phyloP scores from a whole-genome alignment of 1,140 invertebrate species.

The Octopus bimaculoides region DNA sequence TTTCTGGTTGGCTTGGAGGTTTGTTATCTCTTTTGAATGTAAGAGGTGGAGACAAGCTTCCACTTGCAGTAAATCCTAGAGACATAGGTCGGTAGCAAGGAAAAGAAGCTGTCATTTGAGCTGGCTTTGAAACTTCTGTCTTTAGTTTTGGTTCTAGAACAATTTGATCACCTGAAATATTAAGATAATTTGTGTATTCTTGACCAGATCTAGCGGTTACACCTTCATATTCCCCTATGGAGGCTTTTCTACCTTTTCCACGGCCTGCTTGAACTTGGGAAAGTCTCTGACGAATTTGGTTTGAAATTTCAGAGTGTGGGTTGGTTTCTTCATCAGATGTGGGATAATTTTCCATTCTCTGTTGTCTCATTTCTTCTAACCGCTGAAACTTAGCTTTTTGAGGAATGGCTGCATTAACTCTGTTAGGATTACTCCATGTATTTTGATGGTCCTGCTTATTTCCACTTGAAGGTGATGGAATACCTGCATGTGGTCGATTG shows the following conservation, averaged over 20 bases:
- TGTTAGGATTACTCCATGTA: conserved; percentile 7
- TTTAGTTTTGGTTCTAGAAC: background rate
- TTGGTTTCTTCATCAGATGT: conserved; percentile 50
- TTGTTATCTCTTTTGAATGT: conserved; percentile 2
- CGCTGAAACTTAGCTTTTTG: conserved; percentile 43
- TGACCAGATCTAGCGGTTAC: background rate
- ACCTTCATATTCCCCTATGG: background rate
- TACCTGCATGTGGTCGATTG: background rate
- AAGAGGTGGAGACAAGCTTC: background rate
- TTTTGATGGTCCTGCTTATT: background rate
- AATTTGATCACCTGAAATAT: background rate
- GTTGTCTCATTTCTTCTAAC: conserved; percentile 46
- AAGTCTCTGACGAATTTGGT: conserved; percentile 1
- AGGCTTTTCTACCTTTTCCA: background rate
- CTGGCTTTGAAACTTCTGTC: background rate
- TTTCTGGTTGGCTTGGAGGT: background rate
- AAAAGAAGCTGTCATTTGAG: background rate
- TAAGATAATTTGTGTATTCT: conserved; percentile 1
- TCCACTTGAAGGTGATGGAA: background rate
- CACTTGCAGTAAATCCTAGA: background rate
- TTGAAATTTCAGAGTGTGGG: conserved; percentile 28
- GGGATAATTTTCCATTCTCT: conserved; percentile 42
- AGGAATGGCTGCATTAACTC: conserved; percentile 4
- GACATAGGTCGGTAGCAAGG: background rate
- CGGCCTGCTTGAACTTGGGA: background rate